Conservation (phyloP, 2,113 vertebrate species). For the Mus pahari region DNA sequence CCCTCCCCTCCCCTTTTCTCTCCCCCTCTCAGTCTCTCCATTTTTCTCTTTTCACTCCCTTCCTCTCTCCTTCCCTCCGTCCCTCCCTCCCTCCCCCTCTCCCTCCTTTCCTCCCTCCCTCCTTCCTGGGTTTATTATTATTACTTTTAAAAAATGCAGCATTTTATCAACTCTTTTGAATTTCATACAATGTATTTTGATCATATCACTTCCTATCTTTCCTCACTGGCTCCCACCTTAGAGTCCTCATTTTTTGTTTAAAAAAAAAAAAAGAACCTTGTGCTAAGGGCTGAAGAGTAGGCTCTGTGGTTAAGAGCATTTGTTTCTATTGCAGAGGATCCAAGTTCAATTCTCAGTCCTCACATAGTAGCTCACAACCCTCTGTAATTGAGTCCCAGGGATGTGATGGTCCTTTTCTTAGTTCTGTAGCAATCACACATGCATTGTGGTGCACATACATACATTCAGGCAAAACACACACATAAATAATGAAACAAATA, state of each 20-base stretch:
- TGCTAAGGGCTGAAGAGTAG: neutral
- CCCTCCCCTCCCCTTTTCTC: fast-evolving
- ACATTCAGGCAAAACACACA: neutral
- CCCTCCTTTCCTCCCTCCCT: no score
- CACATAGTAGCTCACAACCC: neutral
- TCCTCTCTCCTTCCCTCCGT: no score
- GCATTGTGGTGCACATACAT: neutral
- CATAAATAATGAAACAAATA: neutral
- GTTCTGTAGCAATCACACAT: neutral
- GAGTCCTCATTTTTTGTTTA: neutral
- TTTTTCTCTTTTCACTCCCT: no score
- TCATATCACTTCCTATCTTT: neutral
- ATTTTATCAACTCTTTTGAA: neutral
- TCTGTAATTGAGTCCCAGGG: neutral
- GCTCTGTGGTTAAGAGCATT: neutral
- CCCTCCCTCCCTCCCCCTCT: fast-evolving
- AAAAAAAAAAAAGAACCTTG: neutral
- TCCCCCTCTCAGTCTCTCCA: no score
- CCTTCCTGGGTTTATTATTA: neutral
- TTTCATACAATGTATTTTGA: neutral
- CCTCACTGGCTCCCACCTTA: neutral
- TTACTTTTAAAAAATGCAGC: neutral
- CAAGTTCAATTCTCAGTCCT: neutral
- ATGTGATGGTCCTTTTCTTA: neutral
- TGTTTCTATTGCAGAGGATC: neutral